phyloP scores from a whole-genome alignment of 2,888 invertebrate genomes.

The Synanthedon andrenaeformis region DNA sequence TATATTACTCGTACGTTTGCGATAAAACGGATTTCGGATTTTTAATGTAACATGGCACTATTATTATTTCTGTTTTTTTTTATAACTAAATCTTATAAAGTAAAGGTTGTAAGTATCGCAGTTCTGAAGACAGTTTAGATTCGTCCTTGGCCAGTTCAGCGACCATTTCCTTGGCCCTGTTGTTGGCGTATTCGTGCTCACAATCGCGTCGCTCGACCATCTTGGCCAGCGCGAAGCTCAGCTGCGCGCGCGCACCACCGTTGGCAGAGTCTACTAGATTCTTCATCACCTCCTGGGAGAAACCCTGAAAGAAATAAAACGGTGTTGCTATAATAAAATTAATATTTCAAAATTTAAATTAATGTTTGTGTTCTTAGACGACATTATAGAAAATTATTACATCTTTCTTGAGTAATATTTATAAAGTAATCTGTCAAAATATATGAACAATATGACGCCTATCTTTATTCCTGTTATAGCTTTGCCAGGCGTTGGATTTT shows the following conservation, averaged over 20 bases:
- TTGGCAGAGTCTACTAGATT: slow-evolving; percentile 64
- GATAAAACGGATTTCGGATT: too few relatives aligned
- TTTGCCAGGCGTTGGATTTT: too few relatives aligned
- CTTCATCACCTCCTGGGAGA: slow-evolving; percentile 69
- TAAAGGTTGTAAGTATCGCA: slow-evolving; percentile 71
- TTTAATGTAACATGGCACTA: too few relatives aligned
- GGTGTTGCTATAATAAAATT: background rate
- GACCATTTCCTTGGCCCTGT: slow-evolving; percentile 65
- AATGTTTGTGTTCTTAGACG: too few relatives aligned
- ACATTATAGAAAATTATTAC: too few relatives aligned
- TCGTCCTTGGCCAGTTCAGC: slow-evolving; percentile 68
- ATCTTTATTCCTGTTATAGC: too few relatives aligned
- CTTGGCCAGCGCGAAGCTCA: slow-evolving; percentile 68
- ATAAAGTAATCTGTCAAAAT: too few relatives aligned
- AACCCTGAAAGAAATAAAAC: slow-evolving; percentile 58
- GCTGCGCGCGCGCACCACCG: slow-evolving; percentile 71
- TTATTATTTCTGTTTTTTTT: too few relatives aligned
- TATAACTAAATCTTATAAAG: slow-evolving; percentile 35
- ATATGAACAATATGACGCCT: too few relatives aligned
- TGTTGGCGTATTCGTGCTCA: slow-evolving; percentile 69
- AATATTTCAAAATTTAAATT: too few relatives aligned
- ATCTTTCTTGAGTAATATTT: too few relatives aligned
- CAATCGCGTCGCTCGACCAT: slow-evolving; percentile 71
- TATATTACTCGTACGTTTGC: too few relatives aligned
- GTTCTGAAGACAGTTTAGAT: slow-evolving; percentile 68